Percentiles rank a stretch among this genome's conserved stretches.
phyloP scores from a whole-genome alignment of 2,113 vertebrate genomes.

The Perca flavescens region DNA sequence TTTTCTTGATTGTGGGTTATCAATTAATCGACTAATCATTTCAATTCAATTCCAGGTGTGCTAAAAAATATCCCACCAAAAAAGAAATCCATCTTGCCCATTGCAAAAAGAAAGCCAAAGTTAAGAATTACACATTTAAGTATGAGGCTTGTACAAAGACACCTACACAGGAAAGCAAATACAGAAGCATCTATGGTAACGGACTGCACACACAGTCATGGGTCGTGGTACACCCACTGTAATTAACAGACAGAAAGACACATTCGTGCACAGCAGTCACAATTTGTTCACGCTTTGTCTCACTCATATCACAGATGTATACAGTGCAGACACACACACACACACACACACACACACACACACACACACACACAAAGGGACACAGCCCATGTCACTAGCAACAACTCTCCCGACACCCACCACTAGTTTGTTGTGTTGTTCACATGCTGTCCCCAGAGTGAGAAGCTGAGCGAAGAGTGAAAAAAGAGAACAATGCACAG shows the following conservation, averaged over 20 bases:
- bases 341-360: not conserved
- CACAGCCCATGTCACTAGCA: conserved; percentile 22
- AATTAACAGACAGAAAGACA: conserved; percentile 10
- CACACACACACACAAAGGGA: conserved; percentile 5
- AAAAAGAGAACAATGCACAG: conserved; percentile 39
- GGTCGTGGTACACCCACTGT: not conserved
- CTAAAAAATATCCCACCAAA: not conserved
- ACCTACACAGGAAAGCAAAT: not conserved
- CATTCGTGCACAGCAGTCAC: not conserved
- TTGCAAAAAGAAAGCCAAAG: not conserved
- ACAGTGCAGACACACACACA: conserved; percentile 5
- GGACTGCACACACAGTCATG: not conserved
- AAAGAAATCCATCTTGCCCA: not conserved
- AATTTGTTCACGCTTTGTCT: conserved; percentile 27
- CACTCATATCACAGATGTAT: conserved; percentile 4
- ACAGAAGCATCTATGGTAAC: not conserved
- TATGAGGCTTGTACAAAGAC: not conserved
- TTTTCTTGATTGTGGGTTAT: not conserved
- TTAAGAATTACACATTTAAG: not conserved
- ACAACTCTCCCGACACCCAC: conserved; percentile 39
- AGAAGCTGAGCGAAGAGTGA: conserved; percentile 30
- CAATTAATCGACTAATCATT: not conserved
- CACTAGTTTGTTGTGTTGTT: conserved; percentile 47
- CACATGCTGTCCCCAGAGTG: conserved; percentile 44
- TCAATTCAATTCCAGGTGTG: not conserved